Base-by-base conservation (phyloP, 2,113 vertebrate genomes). In the Otis tarda region DNA sequence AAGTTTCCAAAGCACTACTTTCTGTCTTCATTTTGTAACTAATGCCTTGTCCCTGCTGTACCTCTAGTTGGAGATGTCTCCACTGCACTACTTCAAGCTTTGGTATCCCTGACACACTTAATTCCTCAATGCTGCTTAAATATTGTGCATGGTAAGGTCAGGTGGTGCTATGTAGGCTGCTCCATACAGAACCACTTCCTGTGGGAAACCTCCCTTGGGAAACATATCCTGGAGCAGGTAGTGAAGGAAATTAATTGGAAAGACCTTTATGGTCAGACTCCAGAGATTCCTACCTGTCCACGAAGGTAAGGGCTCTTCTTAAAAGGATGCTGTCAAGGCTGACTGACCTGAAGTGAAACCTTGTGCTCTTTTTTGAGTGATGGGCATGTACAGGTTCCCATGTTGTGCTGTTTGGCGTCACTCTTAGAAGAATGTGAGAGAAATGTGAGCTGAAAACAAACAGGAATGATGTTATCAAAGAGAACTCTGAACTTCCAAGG, bases 1-100 rank as follows among this genome's bases (percentile, higher is more conserved):
- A 95, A 82, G 59, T 82, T 94, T 91, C 86, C 86, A 89, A 91
- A 96, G 89, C 75, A 22, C 21, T 73, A 84, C 65, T 87, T 95
- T 95, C 89, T 67, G 52, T 87, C 90, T 80, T 94, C 74, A 81
- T 96, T 93, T 89, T 60, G 19, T 86, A 71, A 80, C 84, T 67
- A 95, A 86, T 95, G 73, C 69, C 33, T 90, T 7, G 6, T 90
- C 55, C 30, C 73, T 75, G 77, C 52, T 76, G 13, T 8, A 57
- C 47, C 69, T 93, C 68, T 70, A 41, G 61, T 65, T 31, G 76
- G 83, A 75, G 69, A 59, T 57, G 22, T 53, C 52, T 76, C 22
- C 49, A 27, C 57, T 79, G 69, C 60, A 31, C 33, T 47, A 37
- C 52, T 76, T 59, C 41, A 81, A 45, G 20, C 28, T 91, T 50